Percentiles rank a stretch among this genome's conserved stretches.
phyloP scores from a whole-genome alignment of 2,113 vertebrate species.

The Lasiurus cinereus region DNA sequence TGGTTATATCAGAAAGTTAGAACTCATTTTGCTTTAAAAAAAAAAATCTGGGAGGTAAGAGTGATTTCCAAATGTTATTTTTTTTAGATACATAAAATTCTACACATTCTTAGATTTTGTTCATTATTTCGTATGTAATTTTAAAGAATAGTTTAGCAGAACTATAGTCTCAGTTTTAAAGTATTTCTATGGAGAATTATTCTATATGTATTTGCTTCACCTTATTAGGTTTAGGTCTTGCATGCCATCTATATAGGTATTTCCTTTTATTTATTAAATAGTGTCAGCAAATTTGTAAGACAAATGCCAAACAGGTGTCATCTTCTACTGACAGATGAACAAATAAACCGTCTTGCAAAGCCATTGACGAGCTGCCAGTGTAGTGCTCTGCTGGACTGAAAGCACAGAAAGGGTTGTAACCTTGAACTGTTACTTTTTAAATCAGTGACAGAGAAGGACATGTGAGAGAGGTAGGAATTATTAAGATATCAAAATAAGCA shows the following conservation, averaged over 20 bases:
- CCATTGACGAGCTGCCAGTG: neutral
- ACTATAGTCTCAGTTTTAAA: constrained; percentile 24
- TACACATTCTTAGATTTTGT: neutral
- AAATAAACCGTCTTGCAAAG: constrained; percentile 64
- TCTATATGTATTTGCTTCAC: neutral
- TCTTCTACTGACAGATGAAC: constrained; percentile 50
- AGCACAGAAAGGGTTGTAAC: neutral
- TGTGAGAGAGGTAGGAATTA: neutral
- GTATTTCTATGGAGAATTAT: constrained; percentile 33
- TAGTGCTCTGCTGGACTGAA: neutral
- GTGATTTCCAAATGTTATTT: constrained; percentile 40
- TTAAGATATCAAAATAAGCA: constrained; percentile 20
- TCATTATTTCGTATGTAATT: constrained; percentile 52
- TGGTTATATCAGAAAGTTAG: constrained; percentile 60
- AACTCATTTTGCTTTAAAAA: constrained; percentile 54
- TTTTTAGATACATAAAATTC: constrained; percentile 36
- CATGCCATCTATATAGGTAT: constrained; percentile 14
- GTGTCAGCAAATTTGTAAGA: constrained; percentile 65
- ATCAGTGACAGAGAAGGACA: constrained; percentile 27
- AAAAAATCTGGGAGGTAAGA: neutral
- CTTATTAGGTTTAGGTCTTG: neutral
- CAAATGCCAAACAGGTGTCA: constrained; percentile 65
- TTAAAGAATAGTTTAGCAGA: constrained; percentile 20
- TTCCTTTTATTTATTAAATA: constrained; percentile 70
- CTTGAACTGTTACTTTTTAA: constrained; percentile 51